Evolutionary conservation across 2,888 invertebrate genomes (phyloP).

Genomic region (Spisula solida): DNA sequence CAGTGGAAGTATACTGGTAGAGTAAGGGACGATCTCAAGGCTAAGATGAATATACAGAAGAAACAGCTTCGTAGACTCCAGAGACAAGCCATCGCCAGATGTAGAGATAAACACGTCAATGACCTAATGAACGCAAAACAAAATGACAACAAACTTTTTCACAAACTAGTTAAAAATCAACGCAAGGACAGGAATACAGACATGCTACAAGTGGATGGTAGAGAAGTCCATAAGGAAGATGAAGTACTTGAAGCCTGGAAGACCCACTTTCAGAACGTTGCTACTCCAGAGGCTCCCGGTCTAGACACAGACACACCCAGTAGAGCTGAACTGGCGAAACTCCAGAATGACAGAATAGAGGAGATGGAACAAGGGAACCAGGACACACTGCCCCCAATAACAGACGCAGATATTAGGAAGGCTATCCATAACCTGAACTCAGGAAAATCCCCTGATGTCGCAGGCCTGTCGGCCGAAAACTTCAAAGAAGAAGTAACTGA

Average conservation of each 20-base stretch:
- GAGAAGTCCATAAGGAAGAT: not conserved
- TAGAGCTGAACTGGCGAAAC: not conserved
- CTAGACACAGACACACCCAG: not conserved
- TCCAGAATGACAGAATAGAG: not conserved
- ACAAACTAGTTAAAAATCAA: not conserved
- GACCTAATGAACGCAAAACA: not conserved
- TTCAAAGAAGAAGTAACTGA: not conserved
- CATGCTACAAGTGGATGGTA: not conserved
- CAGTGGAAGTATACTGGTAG: not conserved
- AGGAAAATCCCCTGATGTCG: constrained; percentile 2
- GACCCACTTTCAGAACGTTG: not conserved
- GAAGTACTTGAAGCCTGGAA: not conserved
- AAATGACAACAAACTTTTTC: not conserved
- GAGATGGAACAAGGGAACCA: not conserved
- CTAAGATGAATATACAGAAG: not conserved
- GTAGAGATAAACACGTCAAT: too few species aligned
- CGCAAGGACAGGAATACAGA: not conserved
- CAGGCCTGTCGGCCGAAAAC: not conserved
- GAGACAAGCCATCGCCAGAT: not conserved
- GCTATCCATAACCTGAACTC: constrained; percentile 30
- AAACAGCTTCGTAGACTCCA: not conserved
- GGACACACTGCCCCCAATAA: not conserved
- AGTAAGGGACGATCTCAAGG: not conserved
- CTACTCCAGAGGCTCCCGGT: constrained; percentile 1
- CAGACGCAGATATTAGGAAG: not conserved